Percentiles rank a stretch among this genome's conserved stretches.
phyloP scores from a whole-genome alignment of 2,888 invertebrate genomes.

The Tachina grossa region DNA sequence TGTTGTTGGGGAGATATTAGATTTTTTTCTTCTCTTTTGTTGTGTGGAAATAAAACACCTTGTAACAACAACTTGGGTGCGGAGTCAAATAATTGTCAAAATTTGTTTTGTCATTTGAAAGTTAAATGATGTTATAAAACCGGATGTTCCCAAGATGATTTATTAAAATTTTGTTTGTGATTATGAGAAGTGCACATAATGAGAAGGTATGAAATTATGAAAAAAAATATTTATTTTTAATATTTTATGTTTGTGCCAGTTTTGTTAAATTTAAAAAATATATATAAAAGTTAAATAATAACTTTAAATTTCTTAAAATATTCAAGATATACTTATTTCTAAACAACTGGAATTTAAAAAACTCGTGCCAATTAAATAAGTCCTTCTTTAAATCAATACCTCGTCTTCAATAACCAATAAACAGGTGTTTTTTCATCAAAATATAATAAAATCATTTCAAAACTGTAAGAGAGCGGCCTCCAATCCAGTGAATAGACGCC shows the following conservation, averaged over 20 bases:
- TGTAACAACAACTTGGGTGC: not conserved
- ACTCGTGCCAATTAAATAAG: no score
- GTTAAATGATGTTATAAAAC: not conserved
- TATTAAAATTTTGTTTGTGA: conserved; percentile 15
- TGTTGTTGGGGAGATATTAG: conserved; percentile 8
- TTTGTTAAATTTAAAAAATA: no score
- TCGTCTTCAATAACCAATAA: no score
- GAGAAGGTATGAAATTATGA: not conserved
- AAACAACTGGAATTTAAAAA: no score
- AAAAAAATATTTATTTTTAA: not conserved
- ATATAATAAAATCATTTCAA: no score
- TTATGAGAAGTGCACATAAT: not conserved
- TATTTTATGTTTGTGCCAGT: not conserved
- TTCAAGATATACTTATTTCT: no score
- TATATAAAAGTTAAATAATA: no score
- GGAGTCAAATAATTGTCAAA: conserved; percentile 19
- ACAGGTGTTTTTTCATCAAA: no score
- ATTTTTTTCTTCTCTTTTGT: conserved; percentile 29
- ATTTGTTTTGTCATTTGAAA: conserved; percentile 24
- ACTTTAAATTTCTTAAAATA: no score
- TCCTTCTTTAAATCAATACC: no score
- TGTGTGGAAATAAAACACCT: conserved; percentile 10
- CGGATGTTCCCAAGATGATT: conserved; percentile 52
- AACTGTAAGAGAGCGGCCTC: no score
- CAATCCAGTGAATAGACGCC: no score